phyloP scores from a whole-genome alignment of 30 jellyfish, hydroid and myxozoan genomes.

The Aurelia aurita region DNA sequence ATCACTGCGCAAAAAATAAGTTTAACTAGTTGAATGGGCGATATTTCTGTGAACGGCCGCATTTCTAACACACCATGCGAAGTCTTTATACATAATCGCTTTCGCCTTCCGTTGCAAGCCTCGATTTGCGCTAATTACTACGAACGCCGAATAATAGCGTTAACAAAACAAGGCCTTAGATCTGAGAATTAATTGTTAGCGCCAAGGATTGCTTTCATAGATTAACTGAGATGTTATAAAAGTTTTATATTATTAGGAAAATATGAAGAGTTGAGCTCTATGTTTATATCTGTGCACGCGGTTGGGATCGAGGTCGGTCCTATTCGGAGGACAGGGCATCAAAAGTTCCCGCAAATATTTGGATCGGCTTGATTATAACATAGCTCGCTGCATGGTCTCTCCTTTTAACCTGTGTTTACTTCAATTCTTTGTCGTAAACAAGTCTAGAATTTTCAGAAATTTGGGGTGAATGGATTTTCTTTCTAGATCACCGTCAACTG shows the following conservation, averaged over 20 bases:
- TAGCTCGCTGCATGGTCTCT: constrained; percentile 23
- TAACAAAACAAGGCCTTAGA: constrained; percentile 13
- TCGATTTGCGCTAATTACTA: constrained; percentile 3
- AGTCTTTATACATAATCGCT: constrained; percentile 20
- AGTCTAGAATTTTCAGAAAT: not conserved
- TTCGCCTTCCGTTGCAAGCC: constrained; percentile 27
- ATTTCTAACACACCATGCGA: constrained; percentile 26
- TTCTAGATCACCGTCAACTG: too few relatives aligned
- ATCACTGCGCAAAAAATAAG: too few relatives aligned
- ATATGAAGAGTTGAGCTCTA: constrained; percentile 18
- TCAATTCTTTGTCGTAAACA: constrained; percentile 20
- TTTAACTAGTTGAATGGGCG: constrained; percentile 19
- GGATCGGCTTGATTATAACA: constrained; percentile 27
- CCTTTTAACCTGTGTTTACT: too few relatives aligned
- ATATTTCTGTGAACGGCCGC: constrained; percentile 15
- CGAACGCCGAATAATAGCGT: constrained; percentile 13
- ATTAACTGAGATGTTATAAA: constrained; percentile 29
- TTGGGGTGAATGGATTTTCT: too few relatives aligned
- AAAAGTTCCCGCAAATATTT: constrained; percentile 26
- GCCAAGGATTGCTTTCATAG: constrained; percentile 12
- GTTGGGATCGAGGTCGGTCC: constrained; percentile 19
- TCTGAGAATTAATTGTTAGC: not conserved
- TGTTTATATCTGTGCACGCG: constrained; percentile 55
- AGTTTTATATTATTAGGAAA: constrained; percentile 3
- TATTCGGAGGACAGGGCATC: constrained; percentile 32